Evolutionary conservation across 2,888 invertebrate genomes (phyloP).

Genomic region (Tetanocera ferruginea): DNA sequence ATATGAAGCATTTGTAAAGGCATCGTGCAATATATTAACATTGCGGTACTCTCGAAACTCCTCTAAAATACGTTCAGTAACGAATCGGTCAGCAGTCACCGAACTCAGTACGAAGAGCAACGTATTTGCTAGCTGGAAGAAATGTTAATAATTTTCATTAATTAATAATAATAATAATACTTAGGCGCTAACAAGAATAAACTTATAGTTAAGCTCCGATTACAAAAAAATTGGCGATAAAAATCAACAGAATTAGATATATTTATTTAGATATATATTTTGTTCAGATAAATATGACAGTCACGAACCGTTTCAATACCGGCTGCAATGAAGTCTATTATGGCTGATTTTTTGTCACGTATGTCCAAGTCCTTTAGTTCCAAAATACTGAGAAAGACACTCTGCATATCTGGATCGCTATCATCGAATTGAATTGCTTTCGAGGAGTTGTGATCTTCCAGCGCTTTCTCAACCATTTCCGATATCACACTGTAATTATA

Average conservation of each 20-base stretch:
- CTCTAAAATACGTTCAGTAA: slow-evolving; percentile 77
- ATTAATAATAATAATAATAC: too few relatives aligned
- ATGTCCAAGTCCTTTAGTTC: slow-evolving; percentile 80
- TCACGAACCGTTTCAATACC: slow-evolving; percentile 83
- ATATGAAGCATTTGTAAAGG: slow-evolving; percentile 78
- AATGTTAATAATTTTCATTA: background rate
- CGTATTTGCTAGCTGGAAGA: slow-evolving; percentile 81
- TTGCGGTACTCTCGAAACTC: slow-evolving; percentile 74
- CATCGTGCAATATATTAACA: slow-evolving; percentile 73
- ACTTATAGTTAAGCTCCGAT: too few relatives aligned
- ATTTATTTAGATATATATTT: background rate
- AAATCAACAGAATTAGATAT: slow-evolving; percentile 32
- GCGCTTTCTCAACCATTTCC: slow-evolving; percentile 81
- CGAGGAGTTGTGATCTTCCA: slow-evolving; percentile 71
- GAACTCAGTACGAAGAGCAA: slow-evolving; percentile 83
- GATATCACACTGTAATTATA: slow-evolving; percentile 77
- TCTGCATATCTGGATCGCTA: slow-evolving; percentile 75
- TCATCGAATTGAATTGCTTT: slow-evolving; percentile 71
- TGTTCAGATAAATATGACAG: background rate
- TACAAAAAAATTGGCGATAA: too few relatives aligned
- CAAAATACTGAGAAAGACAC: slow-evolving; percentile 83
- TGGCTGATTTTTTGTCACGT: slow-evolving; percentile 85
- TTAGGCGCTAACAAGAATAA: too few relatives aligned
- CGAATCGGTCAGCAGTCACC: slow-evolving; percentile 77
- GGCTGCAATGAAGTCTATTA: slow-evolving; percentile 89